Evolutionary conservation across 2,113 vertebrate genomes (phyloP), one percentile per base, ranked within the genome.

Genomic region (Podiceps cristatus): DNA sequence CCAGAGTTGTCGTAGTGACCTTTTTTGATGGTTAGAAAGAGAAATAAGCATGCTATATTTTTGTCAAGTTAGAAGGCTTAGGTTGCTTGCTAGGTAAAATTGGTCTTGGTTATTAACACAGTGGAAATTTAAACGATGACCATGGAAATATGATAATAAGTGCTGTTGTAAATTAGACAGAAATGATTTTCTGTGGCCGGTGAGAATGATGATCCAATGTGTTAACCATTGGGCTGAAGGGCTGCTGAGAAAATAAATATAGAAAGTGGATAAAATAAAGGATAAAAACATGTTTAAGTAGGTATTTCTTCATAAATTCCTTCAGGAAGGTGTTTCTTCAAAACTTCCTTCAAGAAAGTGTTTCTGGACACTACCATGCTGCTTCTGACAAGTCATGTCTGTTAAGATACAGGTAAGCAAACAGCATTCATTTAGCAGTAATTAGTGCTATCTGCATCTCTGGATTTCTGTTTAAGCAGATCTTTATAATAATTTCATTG

Each of bases 21-120:
- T 95, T 83, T 55, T 93, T 79, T 94, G 77, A 73, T 90, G 95
- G 74, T 90, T 87, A 91, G 71, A 82, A 91, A 96, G 74, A 95
- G 69, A 95, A 96, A 90, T 72, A 96, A 93, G 64, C 49, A 23
- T 0, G 6, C 22, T 59, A 27, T 84, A 52, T 93, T 95, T 91
- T 78, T 88, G 74, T 95, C 49, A 56, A 60, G 66, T 68, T 91
- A 63, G 80, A 90, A 20, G 35, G 44, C 49, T 84, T 89, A 76
- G 40, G 13, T 71, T 93, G 62, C 80, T 93, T 82, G 84, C 66
- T 87, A 56, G 77, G 33, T 93, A 85, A 93, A 90, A 90, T 72
- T 1, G 4, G 9, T 87, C 56, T 64, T 37, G 33, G 69, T 82
- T 96, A 82, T 91, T 93, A 78, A 85, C 85, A 35, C 3, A 90